Base-by-base conservation (phyloP, 35 echinoderm and acorn worm species). In the Amphiura filiformis region DNA sequence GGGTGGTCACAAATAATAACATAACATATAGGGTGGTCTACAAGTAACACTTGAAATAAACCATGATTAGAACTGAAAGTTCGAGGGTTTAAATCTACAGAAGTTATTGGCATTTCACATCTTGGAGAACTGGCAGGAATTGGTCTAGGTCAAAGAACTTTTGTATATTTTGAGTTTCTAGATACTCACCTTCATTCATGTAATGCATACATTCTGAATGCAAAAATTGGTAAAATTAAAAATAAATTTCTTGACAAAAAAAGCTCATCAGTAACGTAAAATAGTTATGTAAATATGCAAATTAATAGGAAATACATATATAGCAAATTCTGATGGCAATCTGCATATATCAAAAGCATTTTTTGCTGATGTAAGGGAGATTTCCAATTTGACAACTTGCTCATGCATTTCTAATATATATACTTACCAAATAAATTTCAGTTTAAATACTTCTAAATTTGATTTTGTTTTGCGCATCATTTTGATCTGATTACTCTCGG, bases 141-240 rank as follows among this genome's bases (percentile, higher is more conserved):
- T 5, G 61, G 61, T 70, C 28, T 30, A 70, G 26, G 61, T 70
- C 26, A 30, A 23, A 26, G 28, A 26, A 70, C 7, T 52, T 20
- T 52, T 18, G 61, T 26, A 26, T 23, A 23, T 4, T 4, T 30
- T 1, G 17, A 15, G 61, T 18, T 26, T 70, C 61, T 18, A 70
- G 28, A 30, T 70, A 70, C 61, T 70, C 28, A 70, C 61, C 61
- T 30, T 70, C 61, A n/a, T 70, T 70, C 7, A 70, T 5, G 61
- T 70, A 70, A 70, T 70, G 61, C 61, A 70, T 70, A 70, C 61
- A 70, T 70, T 70, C 61, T 70, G 61, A 30, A 70, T 70, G 61
- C 61, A 70, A 70, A 70, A 70, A 70, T 70, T 70, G 28, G 61
- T 30, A 70, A 70, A 70, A 70, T 70, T 70, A 4, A 70, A 70